Evolutionary conservation across 2,888 invertebrate species (phyloP).

Genomic region (Agonopterix subpropinquella): DNA sequence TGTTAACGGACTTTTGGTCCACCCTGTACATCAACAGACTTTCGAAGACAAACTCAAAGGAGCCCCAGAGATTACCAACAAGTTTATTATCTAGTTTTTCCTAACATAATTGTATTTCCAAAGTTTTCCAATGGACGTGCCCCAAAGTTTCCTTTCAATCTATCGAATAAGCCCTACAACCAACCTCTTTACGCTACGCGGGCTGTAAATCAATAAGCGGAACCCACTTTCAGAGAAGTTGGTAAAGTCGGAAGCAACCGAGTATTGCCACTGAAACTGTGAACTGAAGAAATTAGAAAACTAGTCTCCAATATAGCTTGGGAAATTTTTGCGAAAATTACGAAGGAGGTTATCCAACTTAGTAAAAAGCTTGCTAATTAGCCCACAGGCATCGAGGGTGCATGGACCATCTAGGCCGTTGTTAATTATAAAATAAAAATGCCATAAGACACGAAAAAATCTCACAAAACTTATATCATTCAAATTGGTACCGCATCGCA

Average conservation of each 20-base stretch:
- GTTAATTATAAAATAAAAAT: too few relatives aligned
- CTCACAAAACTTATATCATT: too few relatives aligned
- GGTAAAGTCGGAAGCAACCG: constrained; percentile 28
- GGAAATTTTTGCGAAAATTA: too few relatives aligned
- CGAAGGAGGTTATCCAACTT: too few relatives aligned
- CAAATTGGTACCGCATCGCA: too few relatives aligned
- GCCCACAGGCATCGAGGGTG: too few relatives aligned
- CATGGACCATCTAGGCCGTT: too few relatives aligned
- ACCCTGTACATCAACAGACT: not conserved
- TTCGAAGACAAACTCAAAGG: not conserved
- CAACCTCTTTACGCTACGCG: constrained; percentile 35
- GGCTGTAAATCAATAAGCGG: constrained; percentile 47
- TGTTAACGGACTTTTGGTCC: too few relatives aligned
- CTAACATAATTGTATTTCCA: constrained; percentile 5
- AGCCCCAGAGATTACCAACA: constrained; percentile 5
- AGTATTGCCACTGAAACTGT: not conserved
- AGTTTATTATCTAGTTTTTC: constrained; percentile 9
- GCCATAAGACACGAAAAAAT: too few relatives aligned
- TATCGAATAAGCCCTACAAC: constrained; percentile 18
- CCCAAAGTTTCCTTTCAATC: constrained; percentile 13
- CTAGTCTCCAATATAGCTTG: too few relatives aligned
- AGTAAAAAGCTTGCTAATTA: too few relatives aligned
- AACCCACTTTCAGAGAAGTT: constrained; percentile 41
- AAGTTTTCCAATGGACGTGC: constrained; percentile 4
- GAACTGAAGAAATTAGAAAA: too few relatives aligned